Evolutionary conservation across 2,113 vertebrate genomes (phyloP), one percentile per base, ranked within the genome.

Genomic region (Halichoerus grypus): DNA sequence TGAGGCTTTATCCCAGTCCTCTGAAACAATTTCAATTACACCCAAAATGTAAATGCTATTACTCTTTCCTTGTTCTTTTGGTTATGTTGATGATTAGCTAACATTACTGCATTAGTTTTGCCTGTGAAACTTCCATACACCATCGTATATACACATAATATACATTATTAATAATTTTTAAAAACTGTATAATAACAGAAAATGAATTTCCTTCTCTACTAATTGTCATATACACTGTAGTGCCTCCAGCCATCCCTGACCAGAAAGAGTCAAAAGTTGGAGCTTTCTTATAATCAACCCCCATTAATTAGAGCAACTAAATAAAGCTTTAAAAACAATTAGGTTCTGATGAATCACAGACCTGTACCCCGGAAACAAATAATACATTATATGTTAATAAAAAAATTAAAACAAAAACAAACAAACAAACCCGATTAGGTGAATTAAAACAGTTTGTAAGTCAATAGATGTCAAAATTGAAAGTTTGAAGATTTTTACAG

Each of bases 321-420:
- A 83, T 92, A 96, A 94, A 92, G 26, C 39, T 95, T 91, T 57
- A 87, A 57, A 67, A 76, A 59, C 46, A 91, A 95, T 93, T 76
- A 42, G 7, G 28, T 14, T 87, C 46, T 46, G 46, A 46, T 46
- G 46, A 46, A 46, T 46, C 46, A 46, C 46, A 46, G 46, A 46
- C 46, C 46, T 46, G 46, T 46, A 46, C 46, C 46, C 46, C 46
- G 0, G 46, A 46, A 46, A 46, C 46, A 46, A 46, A 46, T 46
- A 46, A 46, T 46, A 46, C 46, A 46, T 46, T 46, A 46, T 1
- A 46, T 46, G 46, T 46, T 46, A 46, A 46, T 46, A 46, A 46
- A 46, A 46, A 46, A 46, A 46, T 46, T 46, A 46, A 46, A 46
- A 46, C 42, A 7, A 46, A 46, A 7, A 46, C 42, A 42, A 42